Conservation (phyloP, 2,113 vertebrate genomes). For the Dasyurus viverrinus region DNA sequence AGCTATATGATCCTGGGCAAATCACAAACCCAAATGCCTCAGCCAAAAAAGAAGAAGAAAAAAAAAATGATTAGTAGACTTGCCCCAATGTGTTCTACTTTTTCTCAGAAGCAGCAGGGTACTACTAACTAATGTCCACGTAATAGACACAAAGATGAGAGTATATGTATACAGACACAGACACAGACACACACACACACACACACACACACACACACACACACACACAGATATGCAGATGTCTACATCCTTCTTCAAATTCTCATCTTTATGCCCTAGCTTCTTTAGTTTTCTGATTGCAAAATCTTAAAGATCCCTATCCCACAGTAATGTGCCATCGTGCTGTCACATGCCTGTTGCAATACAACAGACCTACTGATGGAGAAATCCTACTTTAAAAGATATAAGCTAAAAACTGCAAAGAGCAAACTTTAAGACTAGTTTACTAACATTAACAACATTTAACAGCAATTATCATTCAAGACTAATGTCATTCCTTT, state of each 20-base stretch:
- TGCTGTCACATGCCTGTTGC: fast-evolving
- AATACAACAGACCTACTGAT: not conserved
- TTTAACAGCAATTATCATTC: not conserved
- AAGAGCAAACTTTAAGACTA: not conserved
- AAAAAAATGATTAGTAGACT: not conserved
- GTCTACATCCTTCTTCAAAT: no score
- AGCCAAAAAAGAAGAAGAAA: no score
- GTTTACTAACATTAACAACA: not conserved
- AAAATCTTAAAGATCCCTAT: not conserved
- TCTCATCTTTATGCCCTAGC: no score
- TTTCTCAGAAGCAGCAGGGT: not conserved
- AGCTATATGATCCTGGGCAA: no score
- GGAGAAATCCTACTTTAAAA: not conserved
- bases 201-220: no score
- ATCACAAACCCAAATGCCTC: no score
- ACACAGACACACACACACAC: no score
- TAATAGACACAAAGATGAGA: not conserved
- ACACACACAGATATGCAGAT: no score
- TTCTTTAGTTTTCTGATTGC: not conserved
- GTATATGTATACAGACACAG: no score
- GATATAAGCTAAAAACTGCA: not conserved
- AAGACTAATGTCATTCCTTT: not conserved
- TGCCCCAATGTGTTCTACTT: not conserved
- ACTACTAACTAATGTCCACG: not conserved
- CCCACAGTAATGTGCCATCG: not conserved